Conservation (phyloP, 2,797 vertebrate genomes). For the Dicrostonyx torquatus region DNA sequence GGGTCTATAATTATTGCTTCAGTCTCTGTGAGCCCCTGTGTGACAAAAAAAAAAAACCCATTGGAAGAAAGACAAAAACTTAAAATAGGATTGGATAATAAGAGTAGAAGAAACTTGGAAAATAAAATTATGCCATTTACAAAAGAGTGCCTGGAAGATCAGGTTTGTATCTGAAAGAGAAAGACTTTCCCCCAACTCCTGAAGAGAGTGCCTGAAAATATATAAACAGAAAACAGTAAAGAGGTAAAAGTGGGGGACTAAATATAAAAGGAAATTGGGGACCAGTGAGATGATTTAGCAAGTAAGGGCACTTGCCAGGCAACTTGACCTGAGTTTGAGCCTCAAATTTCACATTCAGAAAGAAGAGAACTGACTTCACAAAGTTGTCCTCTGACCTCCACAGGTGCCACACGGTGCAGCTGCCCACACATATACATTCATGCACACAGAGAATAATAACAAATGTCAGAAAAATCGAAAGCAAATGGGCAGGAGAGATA, state of each 20-base stretch:
- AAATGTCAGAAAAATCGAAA: background rate
- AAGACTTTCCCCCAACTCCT: slow-evolving; percentile 21
- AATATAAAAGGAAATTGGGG: slow-evolving; percentile 21
- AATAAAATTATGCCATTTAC: background rate
- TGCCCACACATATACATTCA: background rate
- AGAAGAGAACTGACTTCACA: background rate
- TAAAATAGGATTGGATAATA: background rate
- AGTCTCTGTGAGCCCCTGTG: background rate
- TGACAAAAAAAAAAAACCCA: background rate
- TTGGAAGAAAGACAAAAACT: background rate
- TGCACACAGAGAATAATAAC: background rate
- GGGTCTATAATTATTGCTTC: background rate
- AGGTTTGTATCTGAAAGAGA: background rate
- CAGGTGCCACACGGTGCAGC: too few species aligned
- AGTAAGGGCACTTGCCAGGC: background rate
- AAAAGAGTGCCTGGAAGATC: background rate
- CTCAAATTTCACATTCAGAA: background rate
- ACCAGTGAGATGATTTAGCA: background rate
- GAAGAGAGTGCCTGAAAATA: background rate
- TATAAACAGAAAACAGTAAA: background rate
- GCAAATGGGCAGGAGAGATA: background rate
- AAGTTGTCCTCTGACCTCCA: background rate
- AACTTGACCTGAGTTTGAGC: background rate
- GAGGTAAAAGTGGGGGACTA: background rate
- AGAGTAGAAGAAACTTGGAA: background rate